Base-by-base conservation (phyloP, 2,888 invertebrate genomes). In the Cordilura impudica region DNA sequence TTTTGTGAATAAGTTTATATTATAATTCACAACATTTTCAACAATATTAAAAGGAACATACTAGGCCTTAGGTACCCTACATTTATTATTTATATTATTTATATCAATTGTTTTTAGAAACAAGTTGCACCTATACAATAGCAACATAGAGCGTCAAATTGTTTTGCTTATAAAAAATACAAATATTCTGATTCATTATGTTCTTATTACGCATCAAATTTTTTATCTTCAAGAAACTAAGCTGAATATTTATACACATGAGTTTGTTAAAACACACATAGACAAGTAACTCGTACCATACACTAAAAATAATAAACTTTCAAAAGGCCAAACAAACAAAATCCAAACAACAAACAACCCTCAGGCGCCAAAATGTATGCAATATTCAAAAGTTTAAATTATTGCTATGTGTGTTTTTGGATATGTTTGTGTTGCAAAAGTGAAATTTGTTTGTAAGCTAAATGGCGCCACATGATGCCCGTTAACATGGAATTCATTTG, bases 401-500 rank as follows among this genome's bases (percentile, higher is more conserved):
- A 49, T 43, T 56, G 23, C 14, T 29, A 19, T 35, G 61, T 56
- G 35, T 53, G 63, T 45, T 26, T 54, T 53, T n/a, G n/a, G n/a
- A n/a, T 8, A 29, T 1, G 14, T n/a, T 29, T 56, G 21, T 43
- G n/a, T 19, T 39, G 74, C 29, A 72, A 80, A 81, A 80, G 76
- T 70, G 69, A 82, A 83, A 82, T 82, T 83, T 83, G 82, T 83
- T 83, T 83, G 79, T 74, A 78, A 79, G 83, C 78, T 81, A 81
- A 83, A 82, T 83, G 83, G 81, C 81, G 82, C 83, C 83, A 82
- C 83, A 83, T 85, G 85, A 83, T 84, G 84, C 85, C 85, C 85
- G 87, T 87, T 86, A 86, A 85, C 86, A 85, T 85, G 83, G 85
- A 86, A 84, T 78, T 72, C 74, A 66, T 73, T 77, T 67, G 69